These are phyloP conservation scores for Drosophila quinaria DNA, from an alignment of 2,888 invertebrate genomes.

Conservation along the genomic window DNA sequence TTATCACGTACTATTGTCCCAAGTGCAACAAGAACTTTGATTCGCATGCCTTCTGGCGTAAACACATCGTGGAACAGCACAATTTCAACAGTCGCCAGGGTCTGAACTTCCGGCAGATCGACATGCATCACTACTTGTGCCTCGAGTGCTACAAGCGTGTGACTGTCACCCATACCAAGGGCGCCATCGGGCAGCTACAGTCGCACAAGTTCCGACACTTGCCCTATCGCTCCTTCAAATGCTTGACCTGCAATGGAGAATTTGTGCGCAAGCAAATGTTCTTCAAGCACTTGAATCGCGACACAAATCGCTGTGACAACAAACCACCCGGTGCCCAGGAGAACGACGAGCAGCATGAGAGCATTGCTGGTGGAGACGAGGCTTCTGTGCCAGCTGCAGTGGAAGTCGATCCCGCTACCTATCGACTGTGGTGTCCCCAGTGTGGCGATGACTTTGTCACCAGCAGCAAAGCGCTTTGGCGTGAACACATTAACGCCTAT, in stretches of 20 bases:
- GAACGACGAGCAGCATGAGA: slow-evolving; percentile 26
- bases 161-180: slow-evolving; percentile 83
- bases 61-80: slow-evolving; percentile 83
- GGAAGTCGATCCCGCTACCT: slow-evolving; percentile 44
- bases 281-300: slow-evolving; percentile 81
- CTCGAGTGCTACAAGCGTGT: slow-evolving; percentile 83
- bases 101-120: slow-evolving; percentile 82
- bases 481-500: slow-evolving; percentile 77
- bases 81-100: slow-evolving; percentile 80
- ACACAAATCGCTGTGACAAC: slow-evolving; percentile 79
- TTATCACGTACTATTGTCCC: slow-evolving; percentile 81
- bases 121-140: slow-evolving; percentile 81
- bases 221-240: slow-evolving; percentile 82
- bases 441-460: slow-evolving; percentile 77
- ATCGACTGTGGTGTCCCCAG: slow-evolving; percentile 75
- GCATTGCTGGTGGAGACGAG: background rate
- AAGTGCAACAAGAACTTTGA: slow-evolving; percentile 81
- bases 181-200: slow-evolving; percentile 82
- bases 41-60: slow-evolving; percentile 83
- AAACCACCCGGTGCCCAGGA: slow-evolving; percentile 31
- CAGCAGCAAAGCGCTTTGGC: slow-evolving; percentile 70
- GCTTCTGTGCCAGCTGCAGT: background rate
- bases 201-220: slow-evolving; percentile 83
- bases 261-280: slow-evolving; percentile 84
- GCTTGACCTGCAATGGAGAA: slow-evolving; percentile 74